These are phyloP conservation scores for Pipistrellus pygmaeus DNA, from an alignment of 2,797 vertebrate genomes.

Conservation along the genomic window DNA sequence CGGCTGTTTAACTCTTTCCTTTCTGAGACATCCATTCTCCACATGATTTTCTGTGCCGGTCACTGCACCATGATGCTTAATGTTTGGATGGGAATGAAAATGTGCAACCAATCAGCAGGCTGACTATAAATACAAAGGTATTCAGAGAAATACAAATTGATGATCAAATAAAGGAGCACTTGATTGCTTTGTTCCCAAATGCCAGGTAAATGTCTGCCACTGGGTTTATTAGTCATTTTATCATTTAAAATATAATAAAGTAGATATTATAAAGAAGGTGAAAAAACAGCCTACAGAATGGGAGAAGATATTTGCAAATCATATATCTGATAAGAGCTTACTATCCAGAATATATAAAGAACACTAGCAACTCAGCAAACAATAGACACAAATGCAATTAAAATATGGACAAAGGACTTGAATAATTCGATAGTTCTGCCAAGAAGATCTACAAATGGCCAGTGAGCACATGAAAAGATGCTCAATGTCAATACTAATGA, in stretches of 20 bases:
- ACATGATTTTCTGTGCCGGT: accelerated
- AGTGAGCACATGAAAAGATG: not conserved
- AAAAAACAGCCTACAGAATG: not conserved
- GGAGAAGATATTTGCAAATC: not conserved
- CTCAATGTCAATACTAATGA: not conserved
- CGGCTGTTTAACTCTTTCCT: not conserved
- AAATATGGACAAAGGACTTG: not conserved
- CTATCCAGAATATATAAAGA: not conserved
- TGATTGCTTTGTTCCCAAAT: not conserved
- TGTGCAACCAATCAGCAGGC: not conserved
- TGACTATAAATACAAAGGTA: too few species aligned
- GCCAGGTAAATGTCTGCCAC: not conserved
- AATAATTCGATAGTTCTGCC: not conserved
- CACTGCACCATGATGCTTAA: not conserved
- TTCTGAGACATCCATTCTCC: not conserved
- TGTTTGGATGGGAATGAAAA: not conserved
- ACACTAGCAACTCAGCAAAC: not conserved
- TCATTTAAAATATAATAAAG: not conserved
- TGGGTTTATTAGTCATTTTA: not conserved
- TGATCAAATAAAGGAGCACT: not conserved
- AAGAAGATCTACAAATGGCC: not conserved
- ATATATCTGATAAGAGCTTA: not conserved
- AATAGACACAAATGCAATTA: not conserved
- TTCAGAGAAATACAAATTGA: not conserved
- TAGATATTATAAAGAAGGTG: not conserved